Evolutionary conservation across 2,888 invertebrate genomes (phyloP).

Genomic region (Barypeithes pellucidus): DNA sequence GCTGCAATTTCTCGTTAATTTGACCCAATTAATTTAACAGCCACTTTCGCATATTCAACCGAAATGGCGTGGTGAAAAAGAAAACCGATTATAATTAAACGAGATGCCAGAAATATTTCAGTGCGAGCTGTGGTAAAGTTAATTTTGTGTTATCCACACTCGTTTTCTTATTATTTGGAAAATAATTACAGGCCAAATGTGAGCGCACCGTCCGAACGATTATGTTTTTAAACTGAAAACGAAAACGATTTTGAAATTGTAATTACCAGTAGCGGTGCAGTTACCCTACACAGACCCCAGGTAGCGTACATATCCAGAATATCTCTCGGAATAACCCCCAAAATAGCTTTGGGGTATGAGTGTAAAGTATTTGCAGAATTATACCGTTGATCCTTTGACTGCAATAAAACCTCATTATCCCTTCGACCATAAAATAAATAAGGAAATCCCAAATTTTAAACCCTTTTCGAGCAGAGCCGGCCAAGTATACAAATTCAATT

Average conservation of each 20-base stretch:
- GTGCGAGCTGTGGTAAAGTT: slow-evolving; percentile 29
- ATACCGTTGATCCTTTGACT: no score
- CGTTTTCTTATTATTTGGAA: slow-evolving; percentile 52
- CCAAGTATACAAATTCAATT: no score
- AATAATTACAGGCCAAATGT: slow-evolving; percentile 51
- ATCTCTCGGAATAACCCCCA: no score
- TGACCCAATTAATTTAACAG: slow-evolving; percentile 27
- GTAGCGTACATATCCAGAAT: no score
- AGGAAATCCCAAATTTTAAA: no score
- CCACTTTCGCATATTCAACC: neutral
- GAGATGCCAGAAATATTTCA: slow-evolving; percentile 44
- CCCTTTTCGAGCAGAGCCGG: no score
- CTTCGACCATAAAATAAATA: no score
- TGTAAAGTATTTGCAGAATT: no score
- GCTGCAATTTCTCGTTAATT: slow-evolving; percentile 17
- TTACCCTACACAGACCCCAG: no score
- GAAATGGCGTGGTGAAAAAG: slow-evolving; percentile 7
- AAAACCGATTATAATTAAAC: slow-evolving; percentile 44
- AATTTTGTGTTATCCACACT: slow-evolving; percentile 52
- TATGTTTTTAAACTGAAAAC: slow-evolving; percentile 50
- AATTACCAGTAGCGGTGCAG: slow-evolving; percentile 39
- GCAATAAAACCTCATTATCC: no score
- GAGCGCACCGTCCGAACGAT: slow-evolving; percentile 47
- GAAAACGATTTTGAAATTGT: slow-evolving; percentile 45
- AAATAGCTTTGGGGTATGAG: no score